Conservation (phyloP, 2,888 invertebrate genomes). For the Folsomia manolachei region DNA sequence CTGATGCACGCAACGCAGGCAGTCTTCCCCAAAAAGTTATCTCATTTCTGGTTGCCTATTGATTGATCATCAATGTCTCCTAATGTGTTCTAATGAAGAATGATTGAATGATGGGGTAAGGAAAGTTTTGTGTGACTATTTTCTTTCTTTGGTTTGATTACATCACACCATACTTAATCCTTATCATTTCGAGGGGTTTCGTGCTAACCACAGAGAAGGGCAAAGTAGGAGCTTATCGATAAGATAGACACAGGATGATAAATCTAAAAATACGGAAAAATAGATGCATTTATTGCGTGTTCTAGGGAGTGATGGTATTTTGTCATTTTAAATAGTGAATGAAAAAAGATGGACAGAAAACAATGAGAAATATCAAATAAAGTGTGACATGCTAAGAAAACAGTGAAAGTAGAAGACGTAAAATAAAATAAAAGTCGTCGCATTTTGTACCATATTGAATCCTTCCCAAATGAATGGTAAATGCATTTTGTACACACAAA, state of each 20-base stretch:
- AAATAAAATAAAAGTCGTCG: neutral
- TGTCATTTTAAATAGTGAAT: too few relatives aligned
- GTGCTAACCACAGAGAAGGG: neutral
- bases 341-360: neutral
- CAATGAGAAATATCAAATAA: neutral
- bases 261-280: neutral
- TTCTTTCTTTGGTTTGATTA: neutral
- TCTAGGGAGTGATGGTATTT: too few relatives aligned
- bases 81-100: conserved; percentile 3
- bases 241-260: too few relatives aligned
- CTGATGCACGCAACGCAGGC: neutral
- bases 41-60: neutral
- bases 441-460: too few relatives aligned
- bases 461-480: neutral
- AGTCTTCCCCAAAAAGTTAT: neutral
- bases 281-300: too few relatives aligned
- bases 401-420: neutral
- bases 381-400: neutral
- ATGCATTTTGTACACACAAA: neutral
- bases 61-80: conserved; percentile 3
- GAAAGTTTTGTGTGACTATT: conserved; percentile 10
- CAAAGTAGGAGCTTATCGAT: neutral
- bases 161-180: neutral
- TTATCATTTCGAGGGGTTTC: neutral
- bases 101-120: neutral